These are phyloP conservation scores for Petaurus breviceps DNA, from an alignment of 2,113 vertebrate genomes.

Conservation along the genomic window DNA sequence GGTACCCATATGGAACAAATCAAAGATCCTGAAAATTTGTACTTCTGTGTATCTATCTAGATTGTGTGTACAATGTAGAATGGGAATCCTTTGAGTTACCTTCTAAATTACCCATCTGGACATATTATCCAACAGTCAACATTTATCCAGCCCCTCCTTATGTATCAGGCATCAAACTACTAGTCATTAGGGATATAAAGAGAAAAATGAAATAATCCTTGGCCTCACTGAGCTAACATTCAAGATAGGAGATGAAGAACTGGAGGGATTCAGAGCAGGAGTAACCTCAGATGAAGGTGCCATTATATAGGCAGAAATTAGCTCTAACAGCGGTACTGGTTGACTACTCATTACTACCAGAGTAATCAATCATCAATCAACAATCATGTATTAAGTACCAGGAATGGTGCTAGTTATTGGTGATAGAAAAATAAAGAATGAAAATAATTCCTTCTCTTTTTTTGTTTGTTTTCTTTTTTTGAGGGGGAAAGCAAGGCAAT, in stretches of 20 bases:
- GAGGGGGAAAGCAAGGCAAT: too few species aligned
- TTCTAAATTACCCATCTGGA: conserved; percentile 44
- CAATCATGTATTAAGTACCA: not conserved
- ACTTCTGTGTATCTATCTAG: not conserved
- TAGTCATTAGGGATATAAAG: too few species aligned
- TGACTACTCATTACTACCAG: not conserved
- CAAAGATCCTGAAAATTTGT: not conserved
- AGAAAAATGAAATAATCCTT: not conserved
- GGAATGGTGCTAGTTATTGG: not conserved
- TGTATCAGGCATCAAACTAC: not conserved
- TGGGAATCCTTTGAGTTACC: conserved; percentile 11
- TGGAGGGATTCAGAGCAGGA: too few species aligned
- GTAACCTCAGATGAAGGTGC: too few species aligned
- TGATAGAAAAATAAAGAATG: not conserved
- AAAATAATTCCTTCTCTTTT: too few species aligned
- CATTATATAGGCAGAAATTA: too few species aligned
- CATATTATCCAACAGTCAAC: not conserved
- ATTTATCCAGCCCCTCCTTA: not conserved
- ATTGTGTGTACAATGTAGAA: conserved; percentile 5
- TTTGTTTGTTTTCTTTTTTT: too few species aligned
- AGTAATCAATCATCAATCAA: not conserved
- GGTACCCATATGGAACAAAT: not conserved
- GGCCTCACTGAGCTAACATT: not conserved
- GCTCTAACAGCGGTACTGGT: too few species aligned
- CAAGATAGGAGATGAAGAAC: too few species aligned